Evolutionary conservation across 2,888 invertebrate genomes (phyloP).

Genomic region (Lithosia quadra): DNA sequence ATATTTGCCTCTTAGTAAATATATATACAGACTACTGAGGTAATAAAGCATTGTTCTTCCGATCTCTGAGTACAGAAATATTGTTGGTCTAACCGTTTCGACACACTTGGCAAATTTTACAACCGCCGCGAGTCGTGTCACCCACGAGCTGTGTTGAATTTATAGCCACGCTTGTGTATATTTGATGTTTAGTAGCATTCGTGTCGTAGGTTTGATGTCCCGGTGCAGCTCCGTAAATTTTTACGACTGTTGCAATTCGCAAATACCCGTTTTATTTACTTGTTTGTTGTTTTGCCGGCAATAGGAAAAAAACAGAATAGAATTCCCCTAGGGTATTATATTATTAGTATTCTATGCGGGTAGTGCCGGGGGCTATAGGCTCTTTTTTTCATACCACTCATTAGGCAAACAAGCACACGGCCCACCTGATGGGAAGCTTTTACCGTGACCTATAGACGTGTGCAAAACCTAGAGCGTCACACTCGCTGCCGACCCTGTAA

Average conservation of each 20-base stretch:
- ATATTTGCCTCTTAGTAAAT: too few relatives aligned
- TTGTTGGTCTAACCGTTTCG: neutral
- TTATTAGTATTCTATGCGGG: neutral
- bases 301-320: neutral
- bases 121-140: neutral
- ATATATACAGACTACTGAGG: too few relatives aligned
- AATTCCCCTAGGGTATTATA: neutral
- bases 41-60: neutral
- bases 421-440: too few relatives aligned
- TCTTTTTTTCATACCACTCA: too few relatives aligned
- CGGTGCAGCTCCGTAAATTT: neutral
- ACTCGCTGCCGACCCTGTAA: too few relatives aligned
- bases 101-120: neutral
- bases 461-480: too few relatives aligned
- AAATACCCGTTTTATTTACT: neutral
- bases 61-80: neutral
- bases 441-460: too few relatives aligned
- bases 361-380: neutral
- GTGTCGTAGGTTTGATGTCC: neutral
- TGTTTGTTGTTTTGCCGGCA: neutral
- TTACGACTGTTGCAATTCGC: neutral
- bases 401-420: too few relatives aligned
- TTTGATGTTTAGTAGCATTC: neutral
- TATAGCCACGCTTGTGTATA: conserved; percentile 3
- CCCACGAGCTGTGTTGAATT: neutral